Base-by-base conservation (phyloP, 2,888 invertebrate species). In the Hydropsyche betteni region DNA sequence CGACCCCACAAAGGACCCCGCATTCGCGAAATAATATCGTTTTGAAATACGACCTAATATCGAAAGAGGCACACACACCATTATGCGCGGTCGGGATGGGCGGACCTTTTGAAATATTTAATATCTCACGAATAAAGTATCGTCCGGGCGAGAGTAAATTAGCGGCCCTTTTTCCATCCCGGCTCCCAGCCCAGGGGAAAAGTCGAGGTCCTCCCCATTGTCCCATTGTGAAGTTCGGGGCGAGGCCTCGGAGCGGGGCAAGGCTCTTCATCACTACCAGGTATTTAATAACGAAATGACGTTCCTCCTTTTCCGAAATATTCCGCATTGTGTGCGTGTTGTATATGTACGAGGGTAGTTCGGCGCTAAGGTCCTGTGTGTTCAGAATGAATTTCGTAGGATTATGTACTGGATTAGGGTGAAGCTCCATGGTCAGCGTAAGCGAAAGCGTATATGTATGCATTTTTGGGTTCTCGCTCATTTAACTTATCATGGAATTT, bases 41-140 rank as follows among this genome's bases (percentile, higher is more conserved):
- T 53, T 34, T 64, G 64, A 64, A 64, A 64, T 64, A 64, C 64
- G 64, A 64, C 36, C 64, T 64, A 64, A 64, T 64, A 64, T 64
- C 64, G 64, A 36, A 36, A 24, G n/a, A n/a, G 34, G 24, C 10
- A 34, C 12, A 36, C 12, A 6, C 10, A 24, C 24, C 4, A 24
- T 33, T 6, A 16, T 24, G n/a, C 52, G 52, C 24, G 70, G n/a
- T 2, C n/a, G n/a, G n/a, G 7, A 24, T 24, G 69, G 69, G 69
- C n/a, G 33, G 33, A n/a, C 12, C 51, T 33, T 53, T 51, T 44
- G 70, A 53, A 70, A 70, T 70, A 70, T 70, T 70, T 70, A 70
- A 70, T 70, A 70, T 70, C 53, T 44, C 53, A n/a, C 50, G 70
- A 70, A 70, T 70, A 70, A 70, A 70, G 70, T 70, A 70, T 70